These are phyloP conservation scores for Geodia barretti DNA, from an alignment of 37 sponge, comb jelly and placozoan species.

Conservation along the genomic window DNA sequence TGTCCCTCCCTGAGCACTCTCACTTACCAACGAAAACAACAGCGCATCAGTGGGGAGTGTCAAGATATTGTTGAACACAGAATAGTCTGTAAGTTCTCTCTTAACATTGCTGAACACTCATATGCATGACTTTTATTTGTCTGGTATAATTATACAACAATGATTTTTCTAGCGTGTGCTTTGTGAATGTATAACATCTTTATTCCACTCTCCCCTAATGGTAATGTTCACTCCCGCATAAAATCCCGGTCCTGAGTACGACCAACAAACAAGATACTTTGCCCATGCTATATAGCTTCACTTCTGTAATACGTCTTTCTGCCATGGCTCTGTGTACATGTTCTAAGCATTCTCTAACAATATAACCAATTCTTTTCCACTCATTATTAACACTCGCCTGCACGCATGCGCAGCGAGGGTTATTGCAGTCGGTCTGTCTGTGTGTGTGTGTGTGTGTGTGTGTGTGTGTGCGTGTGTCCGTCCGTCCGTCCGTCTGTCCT, in stretches of 20 bases:
- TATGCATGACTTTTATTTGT: background rate
- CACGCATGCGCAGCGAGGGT: too few relatives aligned
- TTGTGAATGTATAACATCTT: background rate
- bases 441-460: too few relatives aligned
- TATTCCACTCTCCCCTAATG: conserved; percentile 26
- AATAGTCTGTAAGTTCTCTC: too few relatives aligned
- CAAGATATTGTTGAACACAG: too few relatives aligned
- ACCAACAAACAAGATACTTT: conserved; percentile 20
- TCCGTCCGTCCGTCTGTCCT: too few relatives aligned
- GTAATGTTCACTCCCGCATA: conserved; percentile 39
- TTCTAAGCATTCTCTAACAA: conserved; percentile 28
- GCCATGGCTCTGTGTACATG: conserved; percentile 5
- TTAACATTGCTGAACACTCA: too few relatives aligned
- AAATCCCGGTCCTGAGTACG: conserved; percentile 30
- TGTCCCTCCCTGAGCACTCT: too few relatives aligned
- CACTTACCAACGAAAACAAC: too few relatives aligned
- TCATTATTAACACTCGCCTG: too few relatives aligned
- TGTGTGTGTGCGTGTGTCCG: too few relatives aligned
- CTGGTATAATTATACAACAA: background rate
- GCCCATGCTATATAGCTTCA: conserved; percentile 33
- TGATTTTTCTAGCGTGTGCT: conserved; percentile 28
- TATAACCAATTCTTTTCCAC: conserved; percentile 49
- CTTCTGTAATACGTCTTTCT: background rate
- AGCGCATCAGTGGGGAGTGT: too few relatives aligned
- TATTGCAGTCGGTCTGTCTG: too few relatives aligned